phyloP scores from a whole-genome alignment of 2,797 vertebrate genomes.

The Falco peregrinus region DNA sequence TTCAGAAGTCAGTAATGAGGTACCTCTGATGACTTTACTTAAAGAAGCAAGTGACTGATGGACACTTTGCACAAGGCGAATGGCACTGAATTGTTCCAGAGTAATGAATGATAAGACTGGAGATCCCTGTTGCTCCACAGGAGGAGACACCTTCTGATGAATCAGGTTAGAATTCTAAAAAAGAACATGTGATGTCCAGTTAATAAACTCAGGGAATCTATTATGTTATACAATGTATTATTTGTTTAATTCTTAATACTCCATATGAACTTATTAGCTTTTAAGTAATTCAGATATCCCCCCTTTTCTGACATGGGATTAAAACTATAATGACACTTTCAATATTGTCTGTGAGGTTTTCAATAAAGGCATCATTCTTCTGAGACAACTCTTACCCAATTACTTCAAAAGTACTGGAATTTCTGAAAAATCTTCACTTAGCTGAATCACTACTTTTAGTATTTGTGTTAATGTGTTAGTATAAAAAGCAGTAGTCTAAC shows the following conservation, averaged over 20 bases:
- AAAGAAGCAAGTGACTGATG: conserved; percentile 96
- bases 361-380: not conserved
- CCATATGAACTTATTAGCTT: not conserved
- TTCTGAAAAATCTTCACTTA: not conserved
- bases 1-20: conserved; percentile 87
- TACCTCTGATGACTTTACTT: conserved; percentile 96
- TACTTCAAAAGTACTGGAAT: not conserved
- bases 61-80: conserved; percentile 90
- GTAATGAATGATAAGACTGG: conserved; percentile 88
- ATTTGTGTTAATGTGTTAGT: not conserved
- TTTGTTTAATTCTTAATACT: not conserved
- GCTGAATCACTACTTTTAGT: not conserved
- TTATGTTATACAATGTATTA: not conserved
- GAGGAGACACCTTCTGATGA: conserved; percentile 90
- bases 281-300: not conserved
- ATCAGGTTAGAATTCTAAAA: conserved; percentile 90
- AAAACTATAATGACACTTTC: not conserved
- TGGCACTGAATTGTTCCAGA: conserved; percentile 90
- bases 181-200: not conserved
- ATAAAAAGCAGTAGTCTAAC: not conserved
- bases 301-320: not conserved
- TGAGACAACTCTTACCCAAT: not conserved
- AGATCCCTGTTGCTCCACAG: conserved; percentile 85
- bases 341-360: not conserved
- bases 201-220: not conserved